phyloP scores from a whole-genome alignment of 2,888 invertebrate species.

The Phania funesta region DNA sequence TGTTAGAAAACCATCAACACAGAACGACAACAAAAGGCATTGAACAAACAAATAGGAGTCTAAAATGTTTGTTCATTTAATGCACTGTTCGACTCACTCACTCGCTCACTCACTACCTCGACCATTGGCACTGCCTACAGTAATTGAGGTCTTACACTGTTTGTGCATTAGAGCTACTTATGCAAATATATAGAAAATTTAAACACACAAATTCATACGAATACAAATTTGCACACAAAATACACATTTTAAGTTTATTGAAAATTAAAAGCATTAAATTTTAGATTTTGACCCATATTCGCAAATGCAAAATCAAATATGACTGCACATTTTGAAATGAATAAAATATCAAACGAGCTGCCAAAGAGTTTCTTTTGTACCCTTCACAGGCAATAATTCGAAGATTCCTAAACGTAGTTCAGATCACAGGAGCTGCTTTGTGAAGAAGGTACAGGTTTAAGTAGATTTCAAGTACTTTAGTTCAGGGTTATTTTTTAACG shows the following conservation, averaged over 20 bases:
- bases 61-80: constrained; percentile 63
- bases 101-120: too few relatives aligned
- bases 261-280: constrained; percentile 37
- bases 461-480: too few relatives aligned
- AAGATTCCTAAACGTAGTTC: not conserved
- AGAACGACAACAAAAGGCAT: not conserved
- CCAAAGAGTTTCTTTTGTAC: not conserved
- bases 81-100: constrained; percentile 41
- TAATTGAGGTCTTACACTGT: constrained; percentile 59
- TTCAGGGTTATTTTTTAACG: too few relatives aligned
- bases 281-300: constrained; percentile 57
- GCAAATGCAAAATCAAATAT: constrained; percentile 50
- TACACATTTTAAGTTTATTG: constrained; percentile 45
- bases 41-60: constrained; percentile 33
- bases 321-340: not conserved
- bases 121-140: constrained; percentile 30
- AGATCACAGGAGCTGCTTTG: not conserved
- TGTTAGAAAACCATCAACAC: constrained; percentile 20
- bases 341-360: not conserved
- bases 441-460: not conserved
- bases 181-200: constrained; percentile 14
- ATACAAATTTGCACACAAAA: constrained; percentile 2
- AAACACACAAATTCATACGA: not conserved
- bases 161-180: constrained; percentile 62
- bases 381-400: not conserved